These are phyloP conservation scores for Hedya salicella DNA, from an alignment of 2,888 invertebrate genomes.

Conservation along the genomic window DNA sequence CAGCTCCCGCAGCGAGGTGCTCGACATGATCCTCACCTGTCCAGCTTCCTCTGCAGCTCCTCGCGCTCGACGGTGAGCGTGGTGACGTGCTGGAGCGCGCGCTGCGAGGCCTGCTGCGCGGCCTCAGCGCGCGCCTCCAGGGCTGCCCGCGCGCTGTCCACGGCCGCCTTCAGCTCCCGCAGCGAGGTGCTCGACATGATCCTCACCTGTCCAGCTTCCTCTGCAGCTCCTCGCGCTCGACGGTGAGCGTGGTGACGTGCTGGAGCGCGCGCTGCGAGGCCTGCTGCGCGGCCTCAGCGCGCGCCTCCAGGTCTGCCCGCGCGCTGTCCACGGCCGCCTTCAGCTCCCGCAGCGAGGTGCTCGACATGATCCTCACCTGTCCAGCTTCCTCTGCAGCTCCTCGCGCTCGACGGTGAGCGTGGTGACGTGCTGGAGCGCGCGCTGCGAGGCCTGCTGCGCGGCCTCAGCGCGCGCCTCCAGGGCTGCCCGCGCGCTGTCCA, in stretches of 20 bases:
- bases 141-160: slow-evolving; percentile 3
- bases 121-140: slow-evolving; percentile 44
- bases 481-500: too few species aligned
- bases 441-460: slow-evolving; percentile 53
- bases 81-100: slow-evolving; percentile 45
- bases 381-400: slow-evolving; percentile 60
- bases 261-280: slow-evolving; percentile 49
- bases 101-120: slow-evolving; percentile 12
- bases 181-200: too few species aligned
- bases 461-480: slow-evolving; percentile 50
- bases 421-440: slow-evolving; percentile 39
- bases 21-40: too few species aligned
- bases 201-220: slow-evolving; percentile 49
- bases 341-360: too few species aligned
- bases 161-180: too few species aligned
- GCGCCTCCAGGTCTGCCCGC: slow-evolving; percentile 47
- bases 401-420: background rate
- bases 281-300: slow-evolving; percentile 51
- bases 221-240: slow-evolving; percentile 54
- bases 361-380: background rate
- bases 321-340: too few species aligned
- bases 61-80: slow-evolving; percentile 48
- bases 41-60: too few species aligned
- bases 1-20: too few species aligned
- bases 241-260: slow-evolving; percentile 28